These are phyloP conservation scores for Aphelinus certus DNA, from an alignment of 1,140 invertebrate genomes.

Conservation along the genomic window DNA sequence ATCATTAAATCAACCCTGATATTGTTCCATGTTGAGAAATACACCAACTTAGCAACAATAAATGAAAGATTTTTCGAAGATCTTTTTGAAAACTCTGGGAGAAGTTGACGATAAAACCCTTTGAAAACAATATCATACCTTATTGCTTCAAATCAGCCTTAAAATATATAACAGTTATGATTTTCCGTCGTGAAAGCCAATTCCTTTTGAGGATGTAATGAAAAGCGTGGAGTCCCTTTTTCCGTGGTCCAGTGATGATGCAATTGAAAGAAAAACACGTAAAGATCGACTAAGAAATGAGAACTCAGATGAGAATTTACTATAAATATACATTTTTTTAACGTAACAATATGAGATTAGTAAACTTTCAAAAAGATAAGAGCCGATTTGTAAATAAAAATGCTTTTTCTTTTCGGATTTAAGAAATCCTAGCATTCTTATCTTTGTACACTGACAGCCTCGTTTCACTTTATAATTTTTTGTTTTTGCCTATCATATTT, in stretches of 20 bases:
- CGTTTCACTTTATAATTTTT: slow-evolving; percentile 39
- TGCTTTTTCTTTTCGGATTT: slow-evolving; percentile 45
- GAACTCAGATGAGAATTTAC: not conserved
- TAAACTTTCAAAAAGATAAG: slow-evolving; percentile 28
- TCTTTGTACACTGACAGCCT: slow-evolving; percentile 31
- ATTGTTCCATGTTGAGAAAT: too few species aligned
- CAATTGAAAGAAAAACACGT: slow-evolving; percentile 6
- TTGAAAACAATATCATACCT: slow-evolving; percentile 1
- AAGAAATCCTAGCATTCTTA: slow-evolving; percentile 43
- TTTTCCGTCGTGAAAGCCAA: slow-evolving; percentile 38
- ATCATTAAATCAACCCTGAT: too few species aligned
- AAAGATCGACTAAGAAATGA: slow-evolving; percentile 22
- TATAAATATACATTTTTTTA: slow-evolving; percentile 8
- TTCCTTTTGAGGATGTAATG: slow-evolving; percentile 28
- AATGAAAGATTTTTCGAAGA: slow-evolving; percentile 2
- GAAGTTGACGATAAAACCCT: not conserved
- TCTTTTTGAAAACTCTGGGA: not conserved
- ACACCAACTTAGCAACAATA: not conserved
- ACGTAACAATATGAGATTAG: slow-evolving; percentile 13
- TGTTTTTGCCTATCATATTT: slow-evolving; percentile 38
- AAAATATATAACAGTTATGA: slow-evolving; percentile 9
- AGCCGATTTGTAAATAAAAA: slow-evolving; percentile 51
- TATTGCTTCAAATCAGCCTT: not conserved
- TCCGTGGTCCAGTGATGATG: slow-evolving; percentile 44
- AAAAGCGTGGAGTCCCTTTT: slow-evolving; percentile 38